phyloP scores from a whole-genome alignment of 1,140 invertebrate species.

The Antheraea pernyi region DNA sequence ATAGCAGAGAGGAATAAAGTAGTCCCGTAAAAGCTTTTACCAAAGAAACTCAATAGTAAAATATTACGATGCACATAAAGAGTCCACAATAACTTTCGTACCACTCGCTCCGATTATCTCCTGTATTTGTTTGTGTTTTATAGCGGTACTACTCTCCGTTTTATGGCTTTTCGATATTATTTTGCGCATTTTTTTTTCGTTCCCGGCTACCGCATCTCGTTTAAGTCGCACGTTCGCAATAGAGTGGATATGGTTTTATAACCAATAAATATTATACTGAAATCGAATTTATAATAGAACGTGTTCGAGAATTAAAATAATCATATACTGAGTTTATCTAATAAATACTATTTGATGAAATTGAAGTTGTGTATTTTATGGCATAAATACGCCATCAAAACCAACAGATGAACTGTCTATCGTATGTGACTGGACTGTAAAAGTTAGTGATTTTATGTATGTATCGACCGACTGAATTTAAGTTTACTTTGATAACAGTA shows the following conservation, averaged over 20 bases:
- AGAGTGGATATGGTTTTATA: conserved; percentile 8
- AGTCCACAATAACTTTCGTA: conserved; percentile 56
- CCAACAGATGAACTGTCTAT: too few relatives aligned
- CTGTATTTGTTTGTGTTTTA: conserved; percentile 72
- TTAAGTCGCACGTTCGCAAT: neutral
- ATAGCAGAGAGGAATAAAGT: neutral
- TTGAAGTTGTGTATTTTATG: neutral
- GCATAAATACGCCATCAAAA: neutral
- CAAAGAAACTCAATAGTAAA: conserved; percentile 57
- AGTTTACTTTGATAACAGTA: too few relatives aligned
- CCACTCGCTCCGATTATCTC: conserved; percentile 69
- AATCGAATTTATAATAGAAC: neutral
- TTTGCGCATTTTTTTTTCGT: conserved; percentile 67
- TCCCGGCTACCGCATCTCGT: conserved; percentile 38
- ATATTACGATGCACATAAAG: conserved; percentile 72
- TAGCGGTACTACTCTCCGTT: conserved; percentile 59
- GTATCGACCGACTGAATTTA: too few relatives aligned
- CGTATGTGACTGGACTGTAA: too few relatives aligned
- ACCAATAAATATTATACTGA: neutral
- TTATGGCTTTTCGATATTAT: conserved; percentile 75
- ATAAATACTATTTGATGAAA: neutral
- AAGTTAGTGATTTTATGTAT: too few relatives aligned
- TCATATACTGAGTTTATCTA: too few relatives aligned
- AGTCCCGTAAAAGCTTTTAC: conserved; percentile 33
- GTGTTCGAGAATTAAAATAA: neutral